Evolutionary conservation across 2,888 invertebrate species (phyloP).

Genomic region (Drosophila antonietae): DNA sequence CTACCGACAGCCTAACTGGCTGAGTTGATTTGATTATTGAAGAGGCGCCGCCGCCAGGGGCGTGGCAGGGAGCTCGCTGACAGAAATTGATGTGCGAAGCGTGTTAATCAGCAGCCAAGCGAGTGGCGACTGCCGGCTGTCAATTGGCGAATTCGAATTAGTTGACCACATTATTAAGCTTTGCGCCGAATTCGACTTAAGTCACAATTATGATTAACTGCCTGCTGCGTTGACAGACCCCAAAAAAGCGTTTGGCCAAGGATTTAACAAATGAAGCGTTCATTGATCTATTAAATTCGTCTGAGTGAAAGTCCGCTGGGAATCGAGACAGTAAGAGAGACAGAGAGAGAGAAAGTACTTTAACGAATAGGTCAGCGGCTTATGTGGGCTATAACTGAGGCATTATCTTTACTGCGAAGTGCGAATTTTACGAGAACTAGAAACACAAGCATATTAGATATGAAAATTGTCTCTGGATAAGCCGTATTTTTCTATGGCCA

Average conservation of each 20-base stretch:
- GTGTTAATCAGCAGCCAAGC: constrained; percentile 43
- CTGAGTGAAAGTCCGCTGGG: neutral
- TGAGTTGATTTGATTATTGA: constrained; percentile 66
- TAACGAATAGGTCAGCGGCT: neutral
- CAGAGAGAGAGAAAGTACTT: neutral
- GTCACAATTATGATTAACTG: constrained; percentile 42
- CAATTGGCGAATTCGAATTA: constrained; percentile 29
- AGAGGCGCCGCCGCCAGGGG: neutral
- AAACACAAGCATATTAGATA: neutral
- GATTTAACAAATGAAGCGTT: constrained; percentile 12
- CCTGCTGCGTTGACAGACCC: constrained; percentile 20
- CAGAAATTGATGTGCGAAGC: constrained; percentile 34
- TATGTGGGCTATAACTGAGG: neutral
- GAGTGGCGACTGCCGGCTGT: neutral
- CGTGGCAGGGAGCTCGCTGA: constrained; percentile 4
- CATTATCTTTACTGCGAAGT: neutral
- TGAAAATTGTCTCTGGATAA: neutral
- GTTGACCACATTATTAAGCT: constrained; percentile 9
- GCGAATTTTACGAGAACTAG: neutral
- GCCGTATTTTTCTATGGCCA: neutral
- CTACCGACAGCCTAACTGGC: constrained; percentile 2
- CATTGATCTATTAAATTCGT: neutral
- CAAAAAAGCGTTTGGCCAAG: constrained; percentile 14
- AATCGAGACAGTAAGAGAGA: neutral
- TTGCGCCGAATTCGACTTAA: constrained; percentile 8